phyloP scores from a whole-genome alignment of 2,888 invertebrate genomes.

The Eupithecia centaureata region DNA sequence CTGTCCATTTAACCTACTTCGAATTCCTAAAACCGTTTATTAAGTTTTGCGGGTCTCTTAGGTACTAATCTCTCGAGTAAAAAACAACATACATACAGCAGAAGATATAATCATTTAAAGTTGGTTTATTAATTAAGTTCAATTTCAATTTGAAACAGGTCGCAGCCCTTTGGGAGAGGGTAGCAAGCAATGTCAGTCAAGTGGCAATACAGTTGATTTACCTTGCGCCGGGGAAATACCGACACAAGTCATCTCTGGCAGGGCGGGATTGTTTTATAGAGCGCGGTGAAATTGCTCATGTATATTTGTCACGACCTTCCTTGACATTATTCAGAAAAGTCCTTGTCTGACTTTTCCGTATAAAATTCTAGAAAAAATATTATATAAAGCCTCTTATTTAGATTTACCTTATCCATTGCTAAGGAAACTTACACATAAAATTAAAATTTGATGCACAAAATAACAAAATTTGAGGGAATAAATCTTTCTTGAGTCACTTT shows the following conservation, averaged over 20 bases:
- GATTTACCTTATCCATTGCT: too few species aligned
- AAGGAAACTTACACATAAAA: too few species aligned
- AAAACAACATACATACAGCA: background rate
- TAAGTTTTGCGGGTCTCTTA: too few species aligned
- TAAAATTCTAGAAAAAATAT: too few species aligned
- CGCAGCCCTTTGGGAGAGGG: slow-evolving; percentile 12
- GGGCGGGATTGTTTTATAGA: slow-evolving; percentile 24
- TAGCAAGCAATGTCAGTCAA: slow-evolving; percentile 20
- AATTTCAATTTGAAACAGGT: background rate
- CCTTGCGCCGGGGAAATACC: slow-evolving; percentile 24
- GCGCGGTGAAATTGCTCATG: slow-evolving; percentile 15
- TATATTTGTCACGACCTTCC: slow-evolving; percentile 2
- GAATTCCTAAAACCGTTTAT: too few species aligned
- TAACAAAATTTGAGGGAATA: too few species aligned
- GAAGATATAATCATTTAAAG: background rate
- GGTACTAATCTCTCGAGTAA: too few species aligned
- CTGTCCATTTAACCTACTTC: too few species aligned
- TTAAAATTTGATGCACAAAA: too few species aligned
- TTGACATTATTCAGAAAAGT: too few species aligned
- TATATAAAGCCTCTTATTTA: too few species aligned
- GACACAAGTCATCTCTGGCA: slow-evolving; percentile 14
- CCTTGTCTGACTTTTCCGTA: background rate
- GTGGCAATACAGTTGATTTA: slow-evolving; percentile 22
- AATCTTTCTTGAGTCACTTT: too few species aligned
- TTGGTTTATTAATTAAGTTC: background rate